Evolutionary conservation across 2,797 vertebrate species (phyloP), one percentile per base, ranked within the genome.

Genomic region (Sebastes trivittatus): DNA sequence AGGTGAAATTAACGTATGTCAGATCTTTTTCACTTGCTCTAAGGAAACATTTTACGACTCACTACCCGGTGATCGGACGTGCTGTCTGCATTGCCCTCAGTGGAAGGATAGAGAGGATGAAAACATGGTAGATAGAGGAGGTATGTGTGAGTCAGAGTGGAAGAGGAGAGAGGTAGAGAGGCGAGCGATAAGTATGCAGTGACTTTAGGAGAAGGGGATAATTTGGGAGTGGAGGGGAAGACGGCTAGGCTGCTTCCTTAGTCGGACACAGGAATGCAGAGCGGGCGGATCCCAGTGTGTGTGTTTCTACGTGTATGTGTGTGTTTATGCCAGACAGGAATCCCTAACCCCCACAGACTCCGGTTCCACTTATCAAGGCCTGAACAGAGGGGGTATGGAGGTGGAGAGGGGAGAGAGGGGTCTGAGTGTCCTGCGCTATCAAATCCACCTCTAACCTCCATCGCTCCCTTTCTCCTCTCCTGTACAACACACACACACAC

Each of bases 251-350:
- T 93, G 94, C 91, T 96, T 96, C 89, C 58, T 92, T 91, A 92
- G 93, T 91, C 84, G 93, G 90, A 88, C 94, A 91, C 80, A 94
- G 95, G 95, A 96, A 97, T 96, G 96, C 90, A 86, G 90, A 93
- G 89, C 94, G 95, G 96, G 94, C 95, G 93, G 93, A 92, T 92
- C 92, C 89, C 86, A 67, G 80, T 80, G 83, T 49, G 80, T 66
- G 64, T 84, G 77, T 80, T 73, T 87, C 66, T 82, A 38, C 87
- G 87, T 89, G 88, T 86, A 66, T 75, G 83, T 90, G 81, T 92
- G 91, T 90, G 30, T 87, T 87, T 78, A 93, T 93, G 91, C 92
- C 95, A 94, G 95, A 96, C 93, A 95, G 93, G 88, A 95, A 96
- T 94, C 94, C 93, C 89, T 95, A 94, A 95, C 95, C 95, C 94